Base-by-base conservation (phyloP, 1,140 invertebrate species). In the Drosophila persimilis region DNA sequence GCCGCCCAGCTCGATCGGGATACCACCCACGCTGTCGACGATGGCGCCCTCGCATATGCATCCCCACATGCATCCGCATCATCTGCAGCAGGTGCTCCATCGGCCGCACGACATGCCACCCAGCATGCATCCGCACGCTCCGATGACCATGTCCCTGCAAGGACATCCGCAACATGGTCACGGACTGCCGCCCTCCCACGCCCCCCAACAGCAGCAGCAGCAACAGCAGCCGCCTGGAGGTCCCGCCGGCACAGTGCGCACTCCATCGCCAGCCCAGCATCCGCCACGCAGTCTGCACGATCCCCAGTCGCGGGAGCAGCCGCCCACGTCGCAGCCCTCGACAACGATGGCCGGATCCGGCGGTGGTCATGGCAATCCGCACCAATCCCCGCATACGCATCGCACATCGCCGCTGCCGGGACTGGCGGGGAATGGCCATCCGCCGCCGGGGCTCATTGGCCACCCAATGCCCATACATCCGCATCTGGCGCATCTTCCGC, bases 171-270 rank as follows among this genome's bases (percentile, higher is more conserved):
- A 58, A 39, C 80, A 86, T 17, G 74, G 78, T 1, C 83, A 80
- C 31, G 85, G 58, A 2, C 60, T 83, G 76, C 85, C 79, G 22
- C 70, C 66, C 13, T 62, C 78, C 9, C 89, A 90, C 78, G 7
- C 91, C 78, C 6, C 92, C 90, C 85, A 92, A 85, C 63, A 92
- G 90, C 55, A 75, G 52, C 80, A 73, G 15, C 66, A 54, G 50
- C 58, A 61, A 62, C 93, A 84, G 54, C 75, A 92, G 90, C 58
- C 92, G 90, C 44, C 91, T 74, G 48, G 92, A 90, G 89, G 92
- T 90, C 75, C 92, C 79, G 65, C 91, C 77, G 45, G 92, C 81
- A 22, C 93, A 76, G 31, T 89, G 55, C 83, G 90, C 3, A 91
- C 85, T 6, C 90, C 90, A 22, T 91, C 90, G 24, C 90, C 90